phyloP scores from a whole-genome alignment of 2,797 vertebrate genomes.

The Lepilemur ruficaudatus region DNA sequence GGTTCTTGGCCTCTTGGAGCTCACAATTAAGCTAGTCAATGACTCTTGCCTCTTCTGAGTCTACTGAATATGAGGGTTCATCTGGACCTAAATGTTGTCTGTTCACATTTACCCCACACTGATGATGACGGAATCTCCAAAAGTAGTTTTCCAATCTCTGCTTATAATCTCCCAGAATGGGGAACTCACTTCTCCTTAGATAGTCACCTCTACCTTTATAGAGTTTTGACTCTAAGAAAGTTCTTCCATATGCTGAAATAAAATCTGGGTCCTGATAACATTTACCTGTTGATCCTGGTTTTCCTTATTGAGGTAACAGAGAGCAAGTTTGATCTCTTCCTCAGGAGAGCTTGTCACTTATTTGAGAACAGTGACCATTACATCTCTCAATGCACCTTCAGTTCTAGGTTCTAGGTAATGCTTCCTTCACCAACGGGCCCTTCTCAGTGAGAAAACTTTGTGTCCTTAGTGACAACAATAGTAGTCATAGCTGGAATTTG shows the following conservation, averaged over 20 bases:
- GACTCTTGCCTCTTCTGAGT: not conserved
- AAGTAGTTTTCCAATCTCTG: conserved; percentile 1
- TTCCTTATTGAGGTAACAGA: not conserved
- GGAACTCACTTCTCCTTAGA: not conserved
- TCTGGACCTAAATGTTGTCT: not conserved
- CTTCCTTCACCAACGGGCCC: not conserved
- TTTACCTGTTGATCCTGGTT: not conserved
- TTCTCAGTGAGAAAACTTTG: not conserved
- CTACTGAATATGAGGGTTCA: not conserved
- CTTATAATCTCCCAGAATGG: not conserved
- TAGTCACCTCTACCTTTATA: not conserved
- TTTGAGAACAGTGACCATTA: not conserved
- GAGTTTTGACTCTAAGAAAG: not conserved
- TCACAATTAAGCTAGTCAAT: not conserved
- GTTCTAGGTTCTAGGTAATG: not conserved
- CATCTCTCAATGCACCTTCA: not conserved
- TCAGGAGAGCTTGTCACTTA: not conserved
- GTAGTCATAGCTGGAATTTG: not conserved
- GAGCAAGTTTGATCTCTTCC: not conserved
- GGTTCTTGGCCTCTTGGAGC: not conserved
- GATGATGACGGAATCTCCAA: not conserved
- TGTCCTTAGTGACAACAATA: not conserved
- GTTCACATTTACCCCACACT: not conserved
- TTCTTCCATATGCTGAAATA: not conserved
- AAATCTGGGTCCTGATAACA: not conserved